phyloP scores from a whole-genome alignment of 2,113 vertebrate species.

The Callopanchax toddi region DNA sequence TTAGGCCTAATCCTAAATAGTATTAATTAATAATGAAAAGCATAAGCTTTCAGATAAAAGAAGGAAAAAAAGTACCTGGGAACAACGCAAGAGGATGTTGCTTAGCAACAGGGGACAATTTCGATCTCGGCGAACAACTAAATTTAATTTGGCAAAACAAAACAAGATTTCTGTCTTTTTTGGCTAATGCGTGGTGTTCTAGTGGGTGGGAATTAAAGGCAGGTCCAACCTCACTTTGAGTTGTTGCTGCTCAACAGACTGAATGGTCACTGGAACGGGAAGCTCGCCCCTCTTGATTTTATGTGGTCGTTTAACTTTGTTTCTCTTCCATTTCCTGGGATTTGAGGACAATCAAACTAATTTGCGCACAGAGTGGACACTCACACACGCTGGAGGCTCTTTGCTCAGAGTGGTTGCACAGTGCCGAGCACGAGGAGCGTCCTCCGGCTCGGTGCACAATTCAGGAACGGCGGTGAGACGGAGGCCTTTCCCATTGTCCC shows the following conservation, averaged over 20 bases:
- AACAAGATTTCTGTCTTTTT: slow-evolving; percentile 11
- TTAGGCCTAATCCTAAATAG: background rate
- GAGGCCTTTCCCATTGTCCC: slow-evolving; percentile 87
- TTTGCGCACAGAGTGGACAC: slow-evolving; percentile 59
- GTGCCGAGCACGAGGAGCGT: slow-evolving; percentile 55
- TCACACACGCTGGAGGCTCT: slow-evolving; percentile 88
- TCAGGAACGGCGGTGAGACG: slow-evolving; percentile 87
- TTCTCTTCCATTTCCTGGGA: slow-evolving; percentile 11
- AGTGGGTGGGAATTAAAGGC: background rate
- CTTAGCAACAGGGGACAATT: slow-evolving; percentile 17
- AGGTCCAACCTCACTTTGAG: background rate
- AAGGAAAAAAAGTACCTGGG: background rate
- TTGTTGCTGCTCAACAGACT: slow-evolving; percentile 2
- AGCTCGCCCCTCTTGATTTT: slow-evolving; percentile 6
- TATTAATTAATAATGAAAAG: background rate
- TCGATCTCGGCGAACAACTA: background rate
- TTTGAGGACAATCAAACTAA: slow-evolving; percentile 16
- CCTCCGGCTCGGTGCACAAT: slow-evolving; percentile 84
- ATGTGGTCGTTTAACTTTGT: slow-evolving; percentile 25
- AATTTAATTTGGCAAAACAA: slow-evolving; percentile 22
- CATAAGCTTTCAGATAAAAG: slow-evolving; percentile 1
- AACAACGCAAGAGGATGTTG: slow-evolving; percentile 15
- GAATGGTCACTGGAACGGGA: slow-evolving; percentile 6
- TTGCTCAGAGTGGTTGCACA: slow-evolving; percentile 85
- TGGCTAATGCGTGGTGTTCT: slow-evolving; percentile 6